phyloP scores from a whole-genome alignment of 92 coral and sea anemone genomes.

The Epizoanthus scotinus region DNA sequence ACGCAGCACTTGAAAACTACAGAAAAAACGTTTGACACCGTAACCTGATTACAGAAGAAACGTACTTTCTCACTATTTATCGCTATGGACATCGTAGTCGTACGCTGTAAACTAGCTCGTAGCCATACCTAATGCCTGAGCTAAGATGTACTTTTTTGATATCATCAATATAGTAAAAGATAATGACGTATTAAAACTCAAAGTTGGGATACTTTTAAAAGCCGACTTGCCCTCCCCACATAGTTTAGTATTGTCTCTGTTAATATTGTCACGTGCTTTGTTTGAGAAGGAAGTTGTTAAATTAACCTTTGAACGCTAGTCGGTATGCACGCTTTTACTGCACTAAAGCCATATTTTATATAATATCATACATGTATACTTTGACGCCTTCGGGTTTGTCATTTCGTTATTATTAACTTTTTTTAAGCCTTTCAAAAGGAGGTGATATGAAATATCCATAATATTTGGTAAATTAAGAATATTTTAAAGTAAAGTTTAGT shows the following conservation, averaged over 20 bases:
- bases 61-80: too few relatives aligned
- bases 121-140: too few relatives aligned
- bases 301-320: background rate
- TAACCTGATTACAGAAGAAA: too few relatives aligned
- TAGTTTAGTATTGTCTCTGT: background rate
- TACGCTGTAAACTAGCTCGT: too few relatives aligned
- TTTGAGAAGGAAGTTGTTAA: background rate
- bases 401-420: background rate
- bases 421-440: slow-evolving; percentile 16
- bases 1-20: too few relatives aligned
- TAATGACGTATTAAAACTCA: background rate
- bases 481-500: slow-evolving; percentile 12
- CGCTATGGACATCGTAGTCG: too few relatives aligned
- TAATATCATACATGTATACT: background rate
- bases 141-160: too few relatives aligned
- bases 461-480: background rate
- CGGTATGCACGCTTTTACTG: background rate
- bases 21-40: too few relatives aligned
- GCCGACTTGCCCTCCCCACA: slow-evolving; percentile 21
- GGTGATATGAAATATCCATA: slow-evolving; percentile 6
- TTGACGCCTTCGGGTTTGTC: background rate
- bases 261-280: background rate
- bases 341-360: too few relatives aligned
- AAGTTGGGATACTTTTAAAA: background rate
- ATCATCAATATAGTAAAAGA: too few relatives aligned